phyloP scores from a whole-genome alignment of 2,888 invertebrate species.

The Sipha maydis region DNA sequence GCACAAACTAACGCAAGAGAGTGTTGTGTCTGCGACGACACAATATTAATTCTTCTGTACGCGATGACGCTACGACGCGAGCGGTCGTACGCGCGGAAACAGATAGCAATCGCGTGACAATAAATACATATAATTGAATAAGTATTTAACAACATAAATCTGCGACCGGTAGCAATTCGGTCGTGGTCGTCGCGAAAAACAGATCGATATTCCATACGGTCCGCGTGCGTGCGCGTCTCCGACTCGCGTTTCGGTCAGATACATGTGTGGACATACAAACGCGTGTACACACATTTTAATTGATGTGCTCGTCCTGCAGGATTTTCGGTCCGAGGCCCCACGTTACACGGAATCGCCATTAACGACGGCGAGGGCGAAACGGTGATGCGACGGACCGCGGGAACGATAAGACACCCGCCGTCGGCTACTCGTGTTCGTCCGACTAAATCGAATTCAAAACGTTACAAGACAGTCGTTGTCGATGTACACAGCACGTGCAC shows the following conservation, averaged over 20 bases:
- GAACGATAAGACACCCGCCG: constrained; percentile 26
- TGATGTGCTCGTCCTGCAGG: constrained; percentile 33
- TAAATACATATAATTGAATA: no score
- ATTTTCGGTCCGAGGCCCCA: constrained; percentile 14
- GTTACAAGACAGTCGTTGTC: constrained; percentile 32
- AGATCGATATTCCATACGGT: no score
- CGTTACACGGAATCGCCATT: constrained; percentile 60
- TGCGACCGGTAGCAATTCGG: no score
- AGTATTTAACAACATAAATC: no score
- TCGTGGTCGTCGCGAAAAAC: no score
- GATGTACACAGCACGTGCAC: not conserved
- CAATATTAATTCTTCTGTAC: no score
- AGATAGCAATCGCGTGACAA: no score
- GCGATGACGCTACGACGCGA: no score
- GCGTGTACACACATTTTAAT: constrained; percentile 16
- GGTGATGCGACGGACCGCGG: not conserved
- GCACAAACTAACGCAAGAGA: no score
- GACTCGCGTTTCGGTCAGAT: not conserved
- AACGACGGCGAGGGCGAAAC: not conserved
- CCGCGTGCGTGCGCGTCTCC: not conserved
- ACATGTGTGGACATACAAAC: not conserved
- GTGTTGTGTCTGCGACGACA: no score
- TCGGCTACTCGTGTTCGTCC: not conserved
- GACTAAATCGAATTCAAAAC: constrained; percentile 44
- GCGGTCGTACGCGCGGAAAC: no score